Conservation (phyloP, 2,113 vertebrate species). For the zebrafish (Danio rerio) region GRCz12tu NC_133199.1:6810001-6810500, state of each 20-base stretch:
- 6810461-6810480: not conserved
- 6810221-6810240: no score
- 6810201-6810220: no score
- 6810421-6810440: not conserved
- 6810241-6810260: constrained; percentile 21
- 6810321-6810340: constrained; percentile 65
- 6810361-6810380: constrained; percentile 25
- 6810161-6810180: no score
- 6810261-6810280: constrained; percentile 51
- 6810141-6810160: no score
- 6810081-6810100: no score
- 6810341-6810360: constrained; percentile 70
- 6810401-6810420: constrained; percentile 13
- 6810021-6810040: no score
- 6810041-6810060: no score
- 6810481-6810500: constrained; percentile 15
- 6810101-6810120: no score
- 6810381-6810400: not conserved
- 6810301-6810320: constrained; percentile 64
- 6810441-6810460: constrained; percentile 41
- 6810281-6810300: constrained; percentile 69
- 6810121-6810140: no score
- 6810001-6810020: no score
- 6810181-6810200: no score
- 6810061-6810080: no score